Evolutionary conservation across 1,140 invertebrate species (phyloP), one percentile per base, ranked within the genome.

Genomic region (Eueides isabella): DNA sequence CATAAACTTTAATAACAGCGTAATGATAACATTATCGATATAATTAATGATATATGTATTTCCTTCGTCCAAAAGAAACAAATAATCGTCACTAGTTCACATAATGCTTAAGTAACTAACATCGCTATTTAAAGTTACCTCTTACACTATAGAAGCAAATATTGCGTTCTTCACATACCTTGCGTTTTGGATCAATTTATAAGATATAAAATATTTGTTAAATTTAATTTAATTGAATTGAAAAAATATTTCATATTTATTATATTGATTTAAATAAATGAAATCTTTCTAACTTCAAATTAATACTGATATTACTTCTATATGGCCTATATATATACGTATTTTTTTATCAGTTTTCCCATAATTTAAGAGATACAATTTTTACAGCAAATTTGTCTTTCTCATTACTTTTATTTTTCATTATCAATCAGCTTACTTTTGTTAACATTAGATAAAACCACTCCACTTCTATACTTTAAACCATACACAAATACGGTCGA

Each of bases 121-220:
- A 81, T 79, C 76, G 86, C 82, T 89, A 84, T 86, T 87, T 85
- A 84, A 82, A 86, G 78, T 80, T 81, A 79, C 80, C 81, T 75
- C 83, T 86, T 89, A 88, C 84, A 80, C 85, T 82, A 80, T 86
- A 86, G 84, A 90, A 84, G 87, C 82, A 84, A 91, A 86, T 89
- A 88, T 90, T 84, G 85, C 89, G 83, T 91, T 90, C 89, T 77
- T 70, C 16, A 75, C 82, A 88, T 91, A 79, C 82, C 81, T 75
- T 62, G 26, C 16, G 1, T 7, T 19, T n/a, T 80, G 89, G 82
- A 71, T 5, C 41, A 81, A 81, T 66, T 76, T 16, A 80, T 30
- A 72, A 74, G 72, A 19, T 28, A 5, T 6, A 11, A 61, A 7
- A 28, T 5, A 48, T 64, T 12, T 19, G 16, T 7, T 31, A 1